phyloP scores from a whole-genome alignment of 2,113 vertebrate species.

The Halcyon senegalensis region DNA sequence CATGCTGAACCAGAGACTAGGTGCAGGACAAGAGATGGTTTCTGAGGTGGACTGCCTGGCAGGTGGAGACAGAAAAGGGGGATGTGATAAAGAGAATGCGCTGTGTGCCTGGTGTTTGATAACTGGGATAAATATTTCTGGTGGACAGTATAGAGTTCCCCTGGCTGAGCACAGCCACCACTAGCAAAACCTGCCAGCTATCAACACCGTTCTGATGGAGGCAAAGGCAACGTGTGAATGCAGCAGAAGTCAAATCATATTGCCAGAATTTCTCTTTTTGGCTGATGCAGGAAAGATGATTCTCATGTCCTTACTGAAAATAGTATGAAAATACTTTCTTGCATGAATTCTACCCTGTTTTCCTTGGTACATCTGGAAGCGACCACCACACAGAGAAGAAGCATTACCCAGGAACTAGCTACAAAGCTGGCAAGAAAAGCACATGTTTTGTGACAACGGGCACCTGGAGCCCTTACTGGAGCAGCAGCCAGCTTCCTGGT shows the following conservation, averaged over 20 bases:
- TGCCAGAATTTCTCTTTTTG: not conserved
- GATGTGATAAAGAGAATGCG: rapidly evolving
- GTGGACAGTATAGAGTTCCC: not conserved
- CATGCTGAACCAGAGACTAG: not conserved
- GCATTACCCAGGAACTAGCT: not conserved
- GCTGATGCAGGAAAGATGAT: not conserved
- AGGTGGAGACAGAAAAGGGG: not conserved
- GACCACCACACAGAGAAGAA: not conserved
- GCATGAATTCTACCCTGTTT: not conserved
- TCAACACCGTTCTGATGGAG: not conserved
- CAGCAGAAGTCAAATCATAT: not conserved
- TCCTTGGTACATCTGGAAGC: not conserved
- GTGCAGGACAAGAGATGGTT: not conserved
- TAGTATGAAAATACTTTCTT: not conserved
- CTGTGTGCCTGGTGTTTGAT: not conserved
- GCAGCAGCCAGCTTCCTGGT: not conserved
- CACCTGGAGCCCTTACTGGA: not conserved
- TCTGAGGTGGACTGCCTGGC: not conserved
- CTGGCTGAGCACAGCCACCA: not conserved
- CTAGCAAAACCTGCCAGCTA: not conserved
- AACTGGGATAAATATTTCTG: not conserved
- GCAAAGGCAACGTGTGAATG: not conserved
- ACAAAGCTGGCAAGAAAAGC: not conserved
- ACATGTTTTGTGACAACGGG: not conserved
- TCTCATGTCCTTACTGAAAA: not conserved